Evolutionary conservation across 2,113 vertebrate genomes (phyloP), one percentile per base, ranked within the genome.

Genomic region (Grammomys dolichurus): DNA sequence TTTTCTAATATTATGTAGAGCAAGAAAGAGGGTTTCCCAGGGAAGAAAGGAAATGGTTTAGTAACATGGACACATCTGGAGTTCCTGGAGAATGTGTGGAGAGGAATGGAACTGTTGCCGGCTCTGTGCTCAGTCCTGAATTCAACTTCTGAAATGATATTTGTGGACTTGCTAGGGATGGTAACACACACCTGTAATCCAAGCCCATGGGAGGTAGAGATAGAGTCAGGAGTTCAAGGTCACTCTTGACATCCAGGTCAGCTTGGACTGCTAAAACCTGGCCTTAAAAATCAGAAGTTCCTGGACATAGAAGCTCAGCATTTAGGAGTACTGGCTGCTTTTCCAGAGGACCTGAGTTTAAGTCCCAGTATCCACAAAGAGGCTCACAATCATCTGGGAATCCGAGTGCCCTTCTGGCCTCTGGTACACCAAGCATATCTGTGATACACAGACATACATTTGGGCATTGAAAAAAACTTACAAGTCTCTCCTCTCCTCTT

Each of bases 21-120:
- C 65, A 90, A 88, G 70, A 96, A 95, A 92, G 86, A 95, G 65
- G 58, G 92, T 92, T 97, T 97, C 82, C 93, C 91, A 93, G 46
- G 58, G 85, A 95, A 78, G 81, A 80, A 84, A 87, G 69, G 22
- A 67, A 88, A 65, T 63, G 76, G 90, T 58, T 43, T 70, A 95
- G 48, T 78, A 93, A 92, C 69, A 89, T 33, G 76, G 85, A 89
- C 75, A 95, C 58, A 85, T 88, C 63, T 7, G 46, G 19, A 36
- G 76, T 60, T 96, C 67, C 48, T 48, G 40, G 78, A 65, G 69
- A 93, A 70, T 24, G 63, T 36, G 76, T 1, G 3, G 31, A 0
- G 31, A 72, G 3, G 22, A 58, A 12, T 0, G 1, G 24, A 95
- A 56, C 60, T 40, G 43, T 72, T 73, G 1, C 19, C 10, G 81